Evolutionary conservation across 2,113 vertebrate genomes (phyloP).

Genomic region (Sigmodon hispidus): DNA sequence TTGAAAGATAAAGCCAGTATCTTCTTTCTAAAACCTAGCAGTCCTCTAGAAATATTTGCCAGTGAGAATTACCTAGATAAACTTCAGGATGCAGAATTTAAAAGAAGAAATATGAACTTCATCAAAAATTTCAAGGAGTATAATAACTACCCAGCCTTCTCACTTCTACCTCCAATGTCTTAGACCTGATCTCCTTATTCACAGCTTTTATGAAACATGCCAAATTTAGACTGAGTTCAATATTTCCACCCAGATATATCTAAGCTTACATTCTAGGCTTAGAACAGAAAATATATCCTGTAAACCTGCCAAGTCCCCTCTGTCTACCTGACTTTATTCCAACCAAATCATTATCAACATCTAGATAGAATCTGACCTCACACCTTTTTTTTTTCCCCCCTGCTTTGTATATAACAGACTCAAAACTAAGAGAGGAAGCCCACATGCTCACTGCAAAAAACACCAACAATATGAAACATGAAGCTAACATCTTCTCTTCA

Average conservation of each 20-base stretch:
- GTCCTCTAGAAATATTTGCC: neutral
- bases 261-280: neutral
- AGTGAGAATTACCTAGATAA: neutral
- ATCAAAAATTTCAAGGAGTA: neutral
- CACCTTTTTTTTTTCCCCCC: neutral
- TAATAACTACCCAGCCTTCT: neutral
- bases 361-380: neutral
- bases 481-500: neutral
- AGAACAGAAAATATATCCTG: too few relatives aligned
- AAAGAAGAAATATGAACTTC: neutral
- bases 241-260: neutral
- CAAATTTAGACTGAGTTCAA: neutral
- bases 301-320: neutral
- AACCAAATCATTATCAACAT: neutral
- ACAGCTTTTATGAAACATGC: neutral
- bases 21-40: neutral
- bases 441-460: neutral
- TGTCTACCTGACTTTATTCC: neutral
- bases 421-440: neutral
- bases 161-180: neutral
- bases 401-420: neutral
- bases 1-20: neutral
- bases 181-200: neutral
- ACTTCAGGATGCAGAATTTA: neutral
- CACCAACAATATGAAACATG: neutral